Evolutionary conservation across 1,140 invertebrate species (phyloP).

Genomic region (Macrocentrus cingulum): DNA sequence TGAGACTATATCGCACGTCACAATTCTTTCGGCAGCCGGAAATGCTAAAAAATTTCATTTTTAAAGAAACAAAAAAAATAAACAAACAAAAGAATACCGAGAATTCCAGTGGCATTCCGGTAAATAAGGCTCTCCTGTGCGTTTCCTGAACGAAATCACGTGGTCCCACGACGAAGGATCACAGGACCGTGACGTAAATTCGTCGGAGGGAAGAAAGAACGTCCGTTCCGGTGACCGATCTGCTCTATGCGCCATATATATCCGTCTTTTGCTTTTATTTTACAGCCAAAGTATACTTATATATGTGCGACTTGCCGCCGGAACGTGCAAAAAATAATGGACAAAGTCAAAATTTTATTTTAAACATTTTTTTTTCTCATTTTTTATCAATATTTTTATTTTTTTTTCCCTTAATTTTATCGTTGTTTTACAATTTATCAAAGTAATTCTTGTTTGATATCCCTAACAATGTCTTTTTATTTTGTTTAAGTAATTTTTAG

Average conservation of each 20-base stretch:
- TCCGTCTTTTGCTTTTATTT: conserved; percentile 17
- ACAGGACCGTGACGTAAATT: conserved; percentile 35
- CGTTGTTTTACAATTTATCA: neutral
- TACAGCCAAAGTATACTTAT: conserved; percentile 4
- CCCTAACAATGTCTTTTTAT: no score
- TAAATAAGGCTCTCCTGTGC: neutral
- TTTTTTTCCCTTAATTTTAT: conserved; percentile 10
- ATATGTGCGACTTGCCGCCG: conserved; percentile 13
- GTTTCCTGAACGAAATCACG: conserved; percentile 18
- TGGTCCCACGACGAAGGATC: conserved; percentile 19
- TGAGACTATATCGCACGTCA: no score
- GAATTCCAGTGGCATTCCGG: conserved; percentile 1
- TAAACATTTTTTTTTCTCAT: no score
- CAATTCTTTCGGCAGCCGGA: no score
- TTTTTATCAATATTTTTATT: no score
- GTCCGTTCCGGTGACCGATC: conserved; percentile 35
- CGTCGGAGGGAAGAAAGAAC: conserved; percentile 32
- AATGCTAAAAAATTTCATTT: neutral
- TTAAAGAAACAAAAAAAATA: neutral
- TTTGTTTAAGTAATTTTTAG: no score
- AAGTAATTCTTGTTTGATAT: no score
- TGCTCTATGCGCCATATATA: conserved; percentile 11
- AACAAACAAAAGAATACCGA: conserved; percentile 2
- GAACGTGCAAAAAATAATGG: conserved; percentile 27
- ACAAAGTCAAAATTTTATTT: no score